Evolutionary conservation across 2,113 vertebrate species (phyloP).

Genomic region (Phalacrocorax brasilianus): DNA sequence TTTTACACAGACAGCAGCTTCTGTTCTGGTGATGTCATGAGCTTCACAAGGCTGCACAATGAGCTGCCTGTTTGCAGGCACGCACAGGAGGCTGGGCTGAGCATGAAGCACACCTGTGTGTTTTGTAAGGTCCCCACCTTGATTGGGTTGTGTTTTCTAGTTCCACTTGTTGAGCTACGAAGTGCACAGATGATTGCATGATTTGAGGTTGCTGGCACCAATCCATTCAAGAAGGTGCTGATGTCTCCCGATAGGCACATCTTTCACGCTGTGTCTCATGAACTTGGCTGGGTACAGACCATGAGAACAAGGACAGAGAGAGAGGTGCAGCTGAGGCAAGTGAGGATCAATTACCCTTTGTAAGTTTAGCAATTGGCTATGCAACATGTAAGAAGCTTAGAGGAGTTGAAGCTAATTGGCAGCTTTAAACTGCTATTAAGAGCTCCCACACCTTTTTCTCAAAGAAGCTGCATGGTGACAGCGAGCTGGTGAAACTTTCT

Average conservation of each 20-base stretch:
- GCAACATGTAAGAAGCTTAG: conserved; percentile 28
- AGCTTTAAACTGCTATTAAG: conserved; percentile 52
- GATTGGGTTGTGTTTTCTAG: neutral
- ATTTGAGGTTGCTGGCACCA: neutral
- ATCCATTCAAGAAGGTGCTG: neutral
- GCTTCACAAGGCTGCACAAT: conserved; percentile 37
- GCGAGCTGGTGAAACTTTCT: neutral
- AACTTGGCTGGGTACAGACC: neutral
- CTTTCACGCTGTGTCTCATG: neutral
- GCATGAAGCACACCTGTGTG: neutral
- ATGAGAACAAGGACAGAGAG: neutral
- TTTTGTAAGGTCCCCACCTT: neutral
- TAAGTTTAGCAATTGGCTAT: neutral
- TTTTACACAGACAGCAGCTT: conserved; percentile 22
- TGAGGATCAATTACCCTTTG: conserved; percentile 26
- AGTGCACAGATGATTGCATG: rapidly evolving
- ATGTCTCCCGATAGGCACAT: neutral
- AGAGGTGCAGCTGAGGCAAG: neutral
- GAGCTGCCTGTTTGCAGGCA: conserved; percentile 15
- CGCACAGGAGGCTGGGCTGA: neutral
- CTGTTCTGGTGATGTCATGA: conserved; percentile 51
- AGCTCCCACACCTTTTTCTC: conserved; percentile 46
- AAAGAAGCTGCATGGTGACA: neutral
- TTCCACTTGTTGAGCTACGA: neutral
- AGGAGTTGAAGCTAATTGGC: conserved; percentile 49